Base-by-base conservation (phyloP, 2,888 invertebrate genomes). In the Amphimallon solstitiale region DNA sequence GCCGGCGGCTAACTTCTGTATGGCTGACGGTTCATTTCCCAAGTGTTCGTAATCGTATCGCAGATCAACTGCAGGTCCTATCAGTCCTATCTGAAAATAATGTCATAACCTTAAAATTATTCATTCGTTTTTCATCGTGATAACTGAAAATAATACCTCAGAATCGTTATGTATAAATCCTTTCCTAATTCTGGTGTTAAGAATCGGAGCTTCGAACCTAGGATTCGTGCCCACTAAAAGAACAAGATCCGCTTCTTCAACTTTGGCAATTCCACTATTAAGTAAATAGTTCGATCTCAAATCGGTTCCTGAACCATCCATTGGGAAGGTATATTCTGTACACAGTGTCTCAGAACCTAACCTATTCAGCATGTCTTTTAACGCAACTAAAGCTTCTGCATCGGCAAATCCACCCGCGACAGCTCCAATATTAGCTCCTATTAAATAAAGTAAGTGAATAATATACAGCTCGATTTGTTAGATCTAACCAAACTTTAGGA, bases 191-290 rank as follows among this genome's bases (percentile, higher is more conserved):
- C 99, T 89, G 0, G 98, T 92, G 83, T 99, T 99, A 66, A 99
- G 85, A 29, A 99, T 85, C 0, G 99, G 98, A 40, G 99, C 98
- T 84, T 99, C 99, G 81, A 93, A 96, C 59, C 99, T 89, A 0
- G 97, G 95, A 86, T 99, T 99, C 1, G 97, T 97, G 63, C 99
- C 99, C 74, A 99, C 90, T 59, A 99, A 84, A 0, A 99, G 84
- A 15, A 99, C 88, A 64, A 93, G 88, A 83, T 99, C 99, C 0
- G 98, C 93, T 67, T 97, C 93, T 83, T 99, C 99, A 23, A 98
- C 87, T 48, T 91, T 91, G 46, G 91, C 89, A 75, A 99, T 97
- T 76, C 88, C 90, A 51, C 93, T 92, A 83, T 99, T 99, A 68
- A 98, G 85, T 54, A 98, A 82, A 81, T 99, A 99, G 75, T 92